Evolutionary conservation across 2,888 invertebrate genomes (phyloP).

Genomic region (Mechanitis messenoides): DNA sequence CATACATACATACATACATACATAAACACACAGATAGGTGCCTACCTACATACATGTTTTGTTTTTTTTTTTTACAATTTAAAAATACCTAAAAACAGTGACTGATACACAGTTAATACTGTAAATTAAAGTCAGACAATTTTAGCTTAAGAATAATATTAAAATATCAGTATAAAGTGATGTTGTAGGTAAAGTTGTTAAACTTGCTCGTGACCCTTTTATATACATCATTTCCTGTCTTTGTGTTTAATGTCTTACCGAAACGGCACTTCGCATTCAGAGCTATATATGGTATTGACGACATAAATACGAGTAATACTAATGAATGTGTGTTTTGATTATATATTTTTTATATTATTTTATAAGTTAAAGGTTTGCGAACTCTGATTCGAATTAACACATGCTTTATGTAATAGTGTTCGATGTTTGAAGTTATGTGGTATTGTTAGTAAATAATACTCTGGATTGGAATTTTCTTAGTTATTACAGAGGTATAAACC

Average conservation of each 20-base stretch:
- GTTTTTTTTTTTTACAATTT: too few relatives aligned
- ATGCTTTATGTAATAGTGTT: background rate
- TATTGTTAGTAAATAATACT: background rate
- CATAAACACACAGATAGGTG: too few relatives aligned
- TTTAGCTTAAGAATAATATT: background rate
- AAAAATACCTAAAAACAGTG: too few relatives aligned
- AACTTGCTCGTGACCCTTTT: constrained; percentile 18
- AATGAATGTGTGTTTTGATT: constrained; percentile 20
- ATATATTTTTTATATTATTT: constrained; percentile 10
- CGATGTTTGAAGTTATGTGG: background rate
- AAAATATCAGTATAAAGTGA: background rate
- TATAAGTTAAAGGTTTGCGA: constrained; percentile 10
- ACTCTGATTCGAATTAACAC: constrained; percentile 5
- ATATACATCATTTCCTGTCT: constrained; percentile 26
- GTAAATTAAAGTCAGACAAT: too few relatives aligned
- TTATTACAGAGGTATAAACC: too few relatives aligned
- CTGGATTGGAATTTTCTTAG: too few relatives aligned
- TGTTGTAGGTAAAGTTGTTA: constrained; percentile 15
- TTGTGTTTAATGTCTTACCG: constrained; percentile 24
- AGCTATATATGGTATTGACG: constrained; percentile 20
- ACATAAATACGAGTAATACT: constrained; percentile 20
- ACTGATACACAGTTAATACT: too few relatives aligned
- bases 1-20: too few relatives aligned
- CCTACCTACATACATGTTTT: too few relatives aligned
- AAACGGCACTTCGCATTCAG: constrained; percentile 20